Percentiles rank a stretch among this genome's conserved stretches.
Evolutionary conservation across 2,113 vertebrate genomes (phyloP).

Genomic region (Barbus barbus): DNA sequence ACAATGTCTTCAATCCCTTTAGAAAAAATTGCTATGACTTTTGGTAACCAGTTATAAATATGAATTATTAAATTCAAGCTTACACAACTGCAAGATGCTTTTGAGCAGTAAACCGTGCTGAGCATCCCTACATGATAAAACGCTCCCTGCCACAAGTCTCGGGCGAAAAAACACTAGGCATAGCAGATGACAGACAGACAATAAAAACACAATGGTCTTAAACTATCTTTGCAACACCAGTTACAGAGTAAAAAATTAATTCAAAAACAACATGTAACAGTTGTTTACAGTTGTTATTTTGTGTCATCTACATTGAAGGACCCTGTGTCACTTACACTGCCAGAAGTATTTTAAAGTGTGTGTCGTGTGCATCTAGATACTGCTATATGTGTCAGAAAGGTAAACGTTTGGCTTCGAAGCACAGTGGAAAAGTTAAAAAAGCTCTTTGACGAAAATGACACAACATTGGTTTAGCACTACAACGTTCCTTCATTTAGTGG

Average conservation of each 20-base stretch:
- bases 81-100: constrained; percentile 9
- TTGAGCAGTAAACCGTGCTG: constrained; percentile 10
- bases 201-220: constrained; percentile 18
- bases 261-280: neutral
- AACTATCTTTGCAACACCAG: neutral
- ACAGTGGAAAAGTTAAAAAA: constrained; percentile 32
- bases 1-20: constrained; percentile 16
- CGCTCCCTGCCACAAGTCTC: constrained; percentile 21
- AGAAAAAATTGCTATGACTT: constrained; percentile 10
- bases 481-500: constrained; percentile 17
- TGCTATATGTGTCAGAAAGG: neutral
- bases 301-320: too few relatives aligned
- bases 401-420: neutral
- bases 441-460: constrained; percentile 6
- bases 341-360: neutral
- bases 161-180: too few relatives aligned
- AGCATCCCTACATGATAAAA: neutral
- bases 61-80: constrained; percentile 11
- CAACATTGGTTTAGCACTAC: constrained; percentile 27
- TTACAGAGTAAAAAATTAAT: neutral
- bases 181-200: neutral
- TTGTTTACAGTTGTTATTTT: neutral
- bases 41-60: constrained; percentile 32
- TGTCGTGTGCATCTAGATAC: neutral
- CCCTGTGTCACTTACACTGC: neutral